Base-by-base conservation (phyloP, 2,888 invertebrate species). In the Chelonus formosanus region DNA sequence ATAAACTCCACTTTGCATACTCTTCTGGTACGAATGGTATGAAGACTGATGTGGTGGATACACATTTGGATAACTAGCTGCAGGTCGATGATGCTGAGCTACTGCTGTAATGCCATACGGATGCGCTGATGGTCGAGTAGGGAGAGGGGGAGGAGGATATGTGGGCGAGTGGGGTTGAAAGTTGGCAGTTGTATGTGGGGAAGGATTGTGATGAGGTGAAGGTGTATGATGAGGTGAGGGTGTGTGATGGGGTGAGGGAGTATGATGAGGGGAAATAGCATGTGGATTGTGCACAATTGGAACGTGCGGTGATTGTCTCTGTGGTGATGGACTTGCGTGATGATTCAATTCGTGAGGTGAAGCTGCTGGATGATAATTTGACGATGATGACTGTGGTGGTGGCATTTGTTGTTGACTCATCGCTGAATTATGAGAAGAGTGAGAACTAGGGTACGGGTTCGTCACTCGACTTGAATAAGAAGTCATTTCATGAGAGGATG, bases 151-250 rank as follows among this genome's bases (percentile, higher is more conserved):
- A 85, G 87, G 86, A 3, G 85, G 82, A 56, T 81, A 81, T 3
- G 84, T 79, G 4, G 84, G 78, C 35, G 84, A 79, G 52, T 79
- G 82, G 5, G 80, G 87, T 84, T 74, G 88, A 45, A 86, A 87
- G 48, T 85, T 85, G 67, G 85, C 81, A 10, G 86, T 84, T 36
- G 86, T 86, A 60, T 74, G 70, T 4, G 72, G 70, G n/a, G 71
- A 71, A n/a, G 70, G 64, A 52, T 52, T 52, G 32, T 52, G 52
- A 52, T 52, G 45, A 4, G 78, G 75, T 8, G 78, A 76, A 32
- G 72, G 68, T 34, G 74, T 73, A 62, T 70, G 68, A 55, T 80
- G 80, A 32, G 78, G 75, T 8, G 78, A 76, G 32, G 72, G 68
- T 34, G 74, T 73, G 62, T 70, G 68, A 55, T 80, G 80, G 4